phyloP scores from a whole-genome alignment of 2,888 invertebrate species.

The Camponotus fellah region DNA sequence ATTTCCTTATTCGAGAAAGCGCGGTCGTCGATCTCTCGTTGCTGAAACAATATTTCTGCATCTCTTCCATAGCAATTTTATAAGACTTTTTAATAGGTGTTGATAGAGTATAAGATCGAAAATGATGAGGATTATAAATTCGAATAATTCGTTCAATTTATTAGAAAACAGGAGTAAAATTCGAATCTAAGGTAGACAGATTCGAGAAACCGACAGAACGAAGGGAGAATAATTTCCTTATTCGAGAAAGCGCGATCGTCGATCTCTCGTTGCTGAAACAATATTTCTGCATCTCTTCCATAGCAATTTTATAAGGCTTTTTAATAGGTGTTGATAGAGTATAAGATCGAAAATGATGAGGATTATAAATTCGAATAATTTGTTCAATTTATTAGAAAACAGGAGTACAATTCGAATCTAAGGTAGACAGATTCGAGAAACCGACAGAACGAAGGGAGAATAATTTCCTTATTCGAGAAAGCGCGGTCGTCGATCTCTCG shows the following conservation, averaged over 20 bases:
- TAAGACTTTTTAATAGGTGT: background rate
- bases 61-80: background rate
- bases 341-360: background rate
- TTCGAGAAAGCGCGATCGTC: conserved; percentile 23
- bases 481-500: too few species aligned
- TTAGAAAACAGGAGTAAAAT: background rate
- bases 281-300: conserved; percentile 15
- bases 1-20: conserved; percentile 44
- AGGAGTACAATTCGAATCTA: background rate
- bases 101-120: background rate
- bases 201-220: conserved; percentile 20
- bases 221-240: conserved; percentile 47
- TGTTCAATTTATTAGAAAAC: background rate
- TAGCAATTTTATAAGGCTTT: background rate
- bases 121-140: background rate
- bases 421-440: background rate
- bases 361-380: background rate
- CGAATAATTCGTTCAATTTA: background rate
- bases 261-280: conserved; percentile 45
- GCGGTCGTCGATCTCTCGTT: conserved; percentile 49
- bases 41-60: conserved; percentile 32
- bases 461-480: too few species aligned
- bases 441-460: too few species aligned
- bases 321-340: background rate
- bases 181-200: background rate